phyloP scores from a whole-genome alignment of 2,797 vertebrate species.

The Oryzias sinensis region DNA sequence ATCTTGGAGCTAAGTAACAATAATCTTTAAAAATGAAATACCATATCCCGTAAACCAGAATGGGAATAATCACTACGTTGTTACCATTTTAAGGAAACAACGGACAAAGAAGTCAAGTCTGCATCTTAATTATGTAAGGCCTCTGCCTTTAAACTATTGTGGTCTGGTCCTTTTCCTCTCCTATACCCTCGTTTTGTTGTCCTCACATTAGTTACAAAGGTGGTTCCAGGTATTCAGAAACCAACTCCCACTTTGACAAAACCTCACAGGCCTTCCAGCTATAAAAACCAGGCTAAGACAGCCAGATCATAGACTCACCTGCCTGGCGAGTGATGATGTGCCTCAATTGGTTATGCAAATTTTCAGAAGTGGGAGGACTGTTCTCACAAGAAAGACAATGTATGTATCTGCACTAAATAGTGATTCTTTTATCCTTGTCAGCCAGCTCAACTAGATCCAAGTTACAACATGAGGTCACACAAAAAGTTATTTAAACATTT shows the following conservation, averaged over 20 bases:
- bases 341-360: too few species aligned
- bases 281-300: background rate
- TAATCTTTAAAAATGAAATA: background rate
- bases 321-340: constrained; percentile 6
- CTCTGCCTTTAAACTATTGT: too few species aligned
- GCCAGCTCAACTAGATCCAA: too few species aligned
- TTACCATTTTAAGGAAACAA: background rate
- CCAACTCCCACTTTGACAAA: background rate
- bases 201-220: background rate
- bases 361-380: too few species aligned
- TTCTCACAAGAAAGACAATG: too few species aligned
- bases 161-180: background rate
- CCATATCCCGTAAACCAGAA: background rate
- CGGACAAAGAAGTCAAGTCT: background rate
- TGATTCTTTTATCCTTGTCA: too few species aligned
- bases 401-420: too few species aligned
- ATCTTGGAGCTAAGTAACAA: too few species aligned
- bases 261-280: background rate
- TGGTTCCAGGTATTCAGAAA: background rate
- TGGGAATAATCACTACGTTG: background rate
- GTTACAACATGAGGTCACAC: too few species aligned
- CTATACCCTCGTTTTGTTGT: background rate
- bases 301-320: background rate
- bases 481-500: too few species aligned
- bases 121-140: background rate